Conservation (phyloP, 92 coral and sea anemone species). For the Epizoanthus scotinus region DNA sequence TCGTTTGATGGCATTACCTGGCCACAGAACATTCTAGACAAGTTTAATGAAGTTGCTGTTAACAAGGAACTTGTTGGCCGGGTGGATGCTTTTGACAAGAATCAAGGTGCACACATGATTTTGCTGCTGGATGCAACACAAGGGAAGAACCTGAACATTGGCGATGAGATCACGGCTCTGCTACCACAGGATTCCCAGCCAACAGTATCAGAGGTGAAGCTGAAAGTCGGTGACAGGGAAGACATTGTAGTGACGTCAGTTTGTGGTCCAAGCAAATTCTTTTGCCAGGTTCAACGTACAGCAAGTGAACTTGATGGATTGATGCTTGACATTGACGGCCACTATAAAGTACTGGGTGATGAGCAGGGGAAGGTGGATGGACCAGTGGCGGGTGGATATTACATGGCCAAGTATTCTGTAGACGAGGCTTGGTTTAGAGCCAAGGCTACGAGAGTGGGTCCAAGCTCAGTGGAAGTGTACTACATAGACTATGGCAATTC, state of each 20-base stretch:
- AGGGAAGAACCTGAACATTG: slow-evolving; percentile 66
- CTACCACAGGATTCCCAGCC: slow-evolving; percentile 41
- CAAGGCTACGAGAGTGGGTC: slow-evolving; percentile 52
- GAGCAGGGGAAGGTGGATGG: slow-evolving; percentile 52
- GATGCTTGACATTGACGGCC: slow-evolving; percentile 63
- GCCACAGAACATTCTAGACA: slow-evolving; percentile 58
- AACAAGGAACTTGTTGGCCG: slow-evolving; percentile 90
- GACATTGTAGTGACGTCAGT: slow-evolving; percentile 55
- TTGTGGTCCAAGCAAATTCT: slow-evolving; percentile 39
- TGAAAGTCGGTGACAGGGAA: slow-evolving; percentile 48
- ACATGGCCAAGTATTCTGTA: slow-evolving; percentile 77
- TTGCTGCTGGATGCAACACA: slow-evolving; percentile 70
- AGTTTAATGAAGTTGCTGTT: slow-evolving; percentile 72
- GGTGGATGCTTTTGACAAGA: slow-evolving; percentile 70
- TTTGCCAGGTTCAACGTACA: slow-evolving; percentile 50
- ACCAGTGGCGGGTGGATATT: slow-evolving; percentile 69
- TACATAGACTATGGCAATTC: slow-evolving; percentile 90
- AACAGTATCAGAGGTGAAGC: slow-evolving; percentile 35
- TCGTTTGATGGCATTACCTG: slow-evolving; percentile 10
- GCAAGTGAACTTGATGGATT: slow-evolving; percentile 52
- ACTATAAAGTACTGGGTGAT: slow-evolving; percentile 61
- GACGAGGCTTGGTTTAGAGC: slow-evolving; percentile 98
- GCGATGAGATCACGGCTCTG: slow-evolving; percentile 64
- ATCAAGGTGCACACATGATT: slow-evolving; percentile 48
- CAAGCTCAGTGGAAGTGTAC: slow-evolving; percentile 54